Evolutionary conservation across 2,797 vertebrate genomes (phyloP), one percentile per base, ranked within the genome.

Genomic region (Sebastolobus alascanus): DNA sequence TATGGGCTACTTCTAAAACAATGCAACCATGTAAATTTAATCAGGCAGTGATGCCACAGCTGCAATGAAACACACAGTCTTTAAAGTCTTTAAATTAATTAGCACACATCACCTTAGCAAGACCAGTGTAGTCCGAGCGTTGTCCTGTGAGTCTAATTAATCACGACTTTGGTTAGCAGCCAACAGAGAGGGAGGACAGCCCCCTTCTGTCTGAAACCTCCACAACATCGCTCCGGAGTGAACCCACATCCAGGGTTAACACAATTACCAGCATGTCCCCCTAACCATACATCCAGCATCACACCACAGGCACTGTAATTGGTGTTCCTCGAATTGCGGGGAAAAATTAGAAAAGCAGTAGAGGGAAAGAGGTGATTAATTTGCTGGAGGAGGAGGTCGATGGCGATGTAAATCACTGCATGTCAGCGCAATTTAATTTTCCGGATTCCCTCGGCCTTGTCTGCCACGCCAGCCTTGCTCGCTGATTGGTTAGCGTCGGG

Each of bases 361-460:
- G 77, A 88, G 86, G 86, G 89, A 91, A 87, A 86, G 85, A 88
- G 89, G 92, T 90, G 93, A 95, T 95, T 94, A 91, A 94, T 95
- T 91, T 91, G 87, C 87, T 43, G 11, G 84, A 90, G 85, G 84
- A 90, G 86, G 90, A 88, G 87, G 88, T 93, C 92, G 90, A 91
- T 90, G 85, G 87, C 29, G 80, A 91, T 91, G 87, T 95, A 94
- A 95, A 95, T 95, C 91, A 92, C 83, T 37, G 74, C 82, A 84
- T 79, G 89, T 94, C 94, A 92, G 90, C 75, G 76, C 87, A 86
- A 91, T 94, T 94, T 91, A 90, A 94, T 94, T 93, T 91, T 87
- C 88, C 77, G 46, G 88, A 93, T 91, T 93, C 91, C 85, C 82
- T 82, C 74, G 84, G 93, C 91, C 92, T 94, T 86, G 91, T 88